Base-by-base conservation (phyloP, 2,797 vertebrate species). In the Allobates femoralis region DNA sequence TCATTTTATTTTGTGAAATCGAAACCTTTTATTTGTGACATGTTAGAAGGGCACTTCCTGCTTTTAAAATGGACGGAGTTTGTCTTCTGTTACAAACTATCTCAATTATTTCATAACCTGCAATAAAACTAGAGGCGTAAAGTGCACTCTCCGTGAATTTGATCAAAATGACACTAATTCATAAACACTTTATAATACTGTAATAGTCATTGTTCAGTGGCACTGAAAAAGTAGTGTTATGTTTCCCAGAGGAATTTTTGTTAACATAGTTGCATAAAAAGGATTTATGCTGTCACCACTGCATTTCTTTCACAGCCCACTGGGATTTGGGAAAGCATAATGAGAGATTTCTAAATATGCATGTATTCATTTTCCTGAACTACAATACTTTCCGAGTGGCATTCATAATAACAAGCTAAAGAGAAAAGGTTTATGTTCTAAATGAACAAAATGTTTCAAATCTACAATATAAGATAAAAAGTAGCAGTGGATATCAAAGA, bases 51-150 rank as follows among this genome's bases (percentile, higher is more conserved):
- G 28, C 21, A 41, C 16, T 46, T 81, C 32, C n/a, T 62, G 23
- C 19, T 30, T 32, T 67, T 46, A 28, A 80, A 71, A 34, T 21
- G 71, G 6, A 87, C 34, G 50, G 16, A 14, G 60, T 62, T 16
- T 66, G 21, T 50, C 19, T 46, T 79, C 12, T 74, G 15, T 83
- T 75, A 53, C 90, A 81, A 89, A 83, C 30, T 89, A 85, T 88
- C 80, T 90, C 85, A 91, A 80, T 92, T 92, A 88, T 91, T 90
- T 71, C 81, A 87, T 87, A 89, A 90, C 34, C 66, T 90, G 89
- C 89, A 91, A 90, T 86, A 91, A 87, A 83, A 84, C 80, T 85
- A 83, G 89, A 83, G 89, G 50, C 60, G 75, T 85, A 90, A 84
- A 89, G 62, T 34, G 85, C 67, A 58, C 80, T 89, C 78, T 66